Evolutionary conservation across 2,113 vertebrate genomes (phyloP).

Genomic region (Oreotrochilus melanogaster): DNA sequence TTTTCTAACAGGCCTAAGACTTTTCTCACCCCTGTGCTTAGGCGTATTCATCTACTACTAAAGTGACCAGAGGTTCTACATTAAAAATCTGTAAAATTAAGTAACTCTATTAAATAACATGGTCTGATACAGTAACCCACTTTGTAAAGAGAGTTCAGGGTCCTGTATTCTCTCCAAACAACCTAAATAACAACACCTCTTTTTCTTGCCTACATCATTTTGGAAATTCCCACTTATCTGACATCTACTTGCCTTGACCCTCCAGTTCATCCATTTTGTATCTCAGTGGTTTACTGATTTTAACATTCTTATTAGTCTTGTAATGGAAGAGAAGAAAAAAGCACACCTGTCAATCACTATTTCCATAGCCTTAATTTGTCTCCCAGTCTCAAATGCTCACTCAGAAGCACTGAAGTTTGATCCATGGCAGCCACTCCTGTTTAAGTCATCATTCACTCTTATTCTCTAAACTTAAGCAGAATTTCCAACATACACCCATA

Average conservation of each 20-base stretch:
- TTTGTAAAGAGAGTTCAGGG: neutral
- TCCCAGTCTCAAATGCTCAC: neutral
- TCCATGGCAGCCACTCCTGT: neutral
- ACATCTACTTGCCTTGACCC: neutral
- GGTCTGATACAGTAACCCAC: neutral
- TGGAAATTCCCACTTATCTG: neutral
- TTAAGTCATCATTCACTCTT: neutral
- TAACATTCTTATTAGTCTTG: neutral
- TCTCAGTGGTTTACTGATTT: neutral
- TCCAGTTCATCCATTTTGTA: neutral
- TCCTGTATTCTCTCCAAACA: neutral
- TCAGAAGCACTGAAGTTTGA: neutral
- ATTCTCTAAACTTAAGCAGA: neutral
- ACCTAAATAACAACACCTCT: neutral
- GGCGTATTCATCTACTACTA: neutral
- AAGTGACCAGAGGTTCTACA: neutral
- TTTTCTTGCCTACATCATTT: neutral
- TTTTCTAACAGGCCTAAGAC: neutral
- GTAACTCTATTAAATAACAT: neutral
- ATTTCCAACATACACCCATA: neutral
- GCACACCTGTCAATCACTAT: neutral
- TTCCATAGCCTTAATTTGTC: conserved; percentile 3
- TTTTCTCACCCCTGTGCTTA: neutral
- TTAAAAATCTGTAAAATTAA: neutral
- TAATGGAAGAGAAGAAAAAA: neutral